These are phyloP conservation scores for Drosophila eohydei DNA, from an alignment of 2,888 invertebrate species.

Conservation along the genomic window DNA sequence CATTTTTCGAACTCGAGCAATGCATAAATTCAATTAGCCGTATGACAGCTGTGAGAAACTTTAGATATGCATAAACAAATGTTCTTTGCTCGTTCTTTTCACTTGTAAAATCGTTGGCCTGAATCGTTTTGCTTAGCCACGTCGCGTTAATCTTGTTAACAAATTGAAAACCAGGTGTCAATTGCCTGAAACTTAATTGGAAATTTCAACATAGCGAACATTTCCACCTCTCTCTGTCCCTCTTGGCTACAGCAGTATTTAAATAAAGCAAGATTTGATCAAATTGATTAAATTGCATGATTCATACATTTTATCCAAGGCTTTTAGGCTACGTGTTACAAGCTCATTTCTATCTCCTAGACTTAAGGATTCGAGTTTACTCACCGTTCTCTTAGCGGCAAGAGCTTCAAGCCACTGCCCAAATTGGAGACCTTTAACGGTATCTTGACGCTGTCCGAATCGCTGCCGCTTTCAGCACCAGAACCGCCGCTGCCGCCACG, in stretches of 20 bases:
- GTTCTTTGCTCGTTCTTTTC: neutral
- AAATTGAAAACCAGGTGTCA: constrained; percentile 60
- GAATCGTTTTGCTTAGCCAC: constrained; percentile 5
- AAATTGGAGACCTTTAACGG: constrained; percentile 87
- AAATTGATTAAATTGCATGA: constrained; percentile 3
- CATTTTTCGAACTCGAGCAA: constrained; percentile 13
- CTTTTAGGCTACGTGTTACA: no score
- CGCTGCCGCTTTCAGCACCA: constrained; percentile 87
- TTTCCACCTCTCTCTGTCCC: no score
- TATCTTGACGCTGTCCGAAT: constrained; percentile 90
- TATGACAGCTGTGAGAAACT: constrained; percentile 23
- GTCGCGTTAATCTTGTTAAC: constrained; percentile 32
- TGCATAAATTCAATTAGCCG: constrained; percentile 29
- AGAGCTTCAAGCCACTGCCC: constrained; percentile 76
- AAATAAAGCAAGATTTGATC: neutral
- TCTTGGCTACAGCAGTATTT: neutral
- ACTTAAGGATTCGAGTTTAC: constrained; percentile 21
- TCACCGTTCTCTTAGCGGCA: constrained; percentile 88
- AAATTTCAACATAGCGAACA: constrained; percentile 34
- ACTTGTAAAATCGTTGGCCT: constrained; percentile 15
- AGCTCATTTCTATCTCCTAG: no score
- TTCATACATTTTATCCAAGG: neutral
- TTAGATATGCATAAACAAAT: constrained; percentile 12
- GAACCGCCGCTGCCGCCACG: constrained; percentile 71
- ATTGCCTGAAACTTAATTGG: constrained; percentile 41